A percentile compares a stretch with the other conserved stretches of the same genome.
These are phyloP conservation scores for Tetragonisca angustula DNA, from an alignment of 2,888 invertebrate genomes.

Conservation along the genomic window DNA sequence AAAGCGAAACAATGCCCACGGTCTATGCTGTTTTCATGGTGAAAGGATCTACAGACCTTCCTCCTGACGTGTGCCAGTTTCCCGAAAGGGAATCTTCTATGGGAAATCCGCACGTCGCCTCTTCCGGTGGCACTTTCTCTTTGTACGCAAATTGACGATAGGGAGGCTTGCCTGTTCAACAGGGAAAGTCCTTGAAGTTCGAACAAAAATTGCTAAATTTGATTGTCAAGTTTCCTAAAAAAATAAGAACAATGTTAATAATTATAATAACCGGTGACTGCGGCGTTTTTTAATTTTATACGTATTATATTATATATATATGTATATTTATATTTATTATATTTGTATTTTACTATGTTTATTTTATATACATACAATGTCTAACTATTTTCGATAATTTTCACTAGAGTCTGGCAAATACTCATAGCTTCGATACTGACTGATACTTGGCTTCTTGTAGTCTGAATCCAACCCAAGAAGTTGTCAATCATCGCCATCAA, in stretches of 20 bases:
- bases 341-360: no score
- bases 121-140: slow-evolving; percentile 35
- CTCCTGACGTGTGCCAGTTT: slow-evolving; percentile 38
- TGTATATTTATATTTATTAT: no score
- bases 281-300: no score
- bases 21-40: slow-evolving; percentile 70
- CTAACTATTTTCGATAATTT: no score
- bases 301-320: no score
- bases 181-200: background rate
- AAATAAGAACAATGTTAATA: background rate
- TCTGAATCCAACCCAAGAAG: no score
- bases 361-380: no score
- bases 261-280: no score
- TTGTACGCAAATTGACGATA: slow-evolving; percentile 8
- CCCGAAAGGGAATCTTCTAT: background rate
- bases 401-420: no score
- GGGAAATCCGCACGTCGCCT: slow-evolving; percentile 4
- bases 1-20: slow-evolving; percentile 73
- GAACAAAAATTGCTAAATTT: background rate
- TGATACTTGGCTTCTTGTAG: no score
- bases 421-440: no score
- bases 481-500: slow-evolving; percentile 11
- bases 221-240: background rate
- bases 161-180: background rate
- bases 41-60: slow-evolving; percentile 43